These are phyloP conservation scores for Caenorhabditis latens DNA, from an alignment of 1,140 invertebrate genomes.

Conservation along the genomic window DNA sequence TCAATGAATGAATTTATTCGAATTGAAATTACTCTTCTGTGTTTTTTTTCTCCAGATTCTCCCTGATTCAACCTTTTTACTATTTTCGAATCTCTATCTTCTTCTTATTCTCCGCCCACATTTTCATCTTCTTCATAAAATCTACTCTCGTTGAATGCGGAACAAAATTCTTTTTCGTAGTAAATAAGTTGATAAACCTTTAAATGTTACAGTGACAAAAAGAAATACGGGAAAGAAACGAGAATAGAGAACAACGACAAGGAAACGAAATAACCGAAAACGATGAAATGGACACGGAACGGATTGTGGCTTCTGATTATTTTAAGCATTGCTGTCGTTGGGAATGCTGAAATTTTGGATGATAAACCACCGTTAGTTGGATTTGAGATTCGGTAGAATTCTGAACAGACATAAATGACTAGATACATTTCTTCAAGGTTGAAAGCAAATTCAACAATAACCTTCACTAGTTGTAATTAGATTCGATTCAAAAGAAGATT, in stretches of 20 bases:
- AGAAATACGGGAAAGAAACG: background rate
- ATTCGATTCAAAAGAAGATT: too few species aligned
- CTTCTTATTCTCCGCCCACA: background rate
- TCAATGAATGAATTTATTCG: background rate
- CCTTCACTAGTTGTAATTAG: too few species aligned
- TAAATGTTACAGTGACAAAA: background rate
- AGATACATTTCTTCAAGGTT: too few species aligned
- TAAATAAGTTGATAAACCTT: conserved; percentile 10
- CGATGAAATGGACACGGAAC: conserved; percentile 32
- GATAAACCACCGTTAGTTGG: conserved; percentile 21
- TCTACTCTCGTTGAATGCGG: conserved; percentile 2
- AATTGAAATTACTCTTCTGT: background rate
- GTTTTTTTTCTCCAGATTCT: background rate
- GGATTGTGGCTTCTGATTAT: background rate
- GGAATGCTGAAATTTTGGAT: conserved; percentile 9
- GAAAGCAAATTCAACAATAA: too few species aligned
- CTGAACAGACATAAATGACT: too few species aligned
- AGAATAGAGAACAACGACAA: background rate
- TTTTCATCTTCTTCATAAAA: background rate
- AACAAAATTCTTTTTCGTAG: background rate
- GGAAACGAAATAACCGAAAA: background rate
- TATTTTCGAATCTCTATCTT: background rate
- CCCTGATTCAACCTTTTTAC: background rate
- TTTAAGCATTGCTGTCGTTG: background rate
- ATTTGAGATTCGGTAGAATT: background rate